These are phyloP conservation scores for Callocephalon fimbriatum DNA, from an alignment of 2,113 vertebrate species.

Conservation along the genomic window DNA sequence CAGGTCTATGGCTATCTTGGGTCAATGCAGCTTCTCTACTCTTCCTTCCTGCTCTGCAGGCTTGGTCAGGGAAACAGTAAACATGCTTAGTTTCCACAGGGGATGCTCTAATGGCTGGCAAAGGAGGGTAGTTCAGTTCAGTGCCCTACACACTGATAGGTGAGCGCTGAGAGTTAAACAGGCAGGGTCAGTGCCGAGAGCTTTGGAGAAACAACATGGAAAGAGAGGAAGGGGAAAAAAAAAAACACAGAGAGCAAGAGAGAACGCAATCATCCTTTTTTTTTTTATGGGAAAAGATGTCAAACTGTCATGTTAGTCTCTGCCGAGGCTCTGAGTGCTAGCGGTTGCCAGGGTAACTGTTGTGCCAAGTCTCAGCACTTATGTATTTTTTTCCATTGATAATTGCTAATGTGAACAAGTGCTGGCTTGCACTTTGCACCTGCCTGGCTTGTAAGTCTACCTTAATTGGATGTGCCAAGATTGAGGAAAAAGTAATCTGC, in stretches of 20 bases:
- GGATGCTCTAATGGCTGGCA: background rate
- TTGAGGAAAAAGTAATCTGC: conserved; percentile 80
- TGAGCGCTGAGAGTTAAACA: background rate
- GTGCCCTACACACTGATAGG: fast-evolving
- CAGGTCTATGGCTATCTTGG: background rate
- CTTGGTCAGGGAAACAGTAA: background rate
- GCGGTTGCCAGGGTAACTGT: conserved; percentile 74
- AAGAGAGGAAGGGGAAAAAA: background rate
- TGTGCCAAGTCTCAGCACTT: conserved; percentile 72
- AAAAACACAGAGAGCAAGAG: background rate
- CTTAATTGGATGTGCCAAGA: conserved; percentile 83
- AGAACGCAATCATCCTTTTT: conserved; percentile 51
- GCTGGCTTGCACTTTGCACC: conserved; percentile 80
- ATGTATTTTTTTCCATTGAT: conserved; percentile 76
- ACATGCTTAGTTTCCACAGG: background rate
- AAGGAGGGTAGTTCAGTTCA: background rate
- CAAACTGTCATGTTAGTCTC: conserved; percentile 74
- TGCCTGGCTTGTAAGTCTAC: conserved; percentile 76
- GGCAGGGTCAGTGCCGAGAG: background rate
- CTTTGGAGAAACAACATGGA: background rate
- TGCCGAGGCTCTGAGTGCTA: conserved; percentile 49
- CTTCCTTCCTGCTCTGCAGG: background rate
- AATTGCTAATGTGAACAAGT: conserved; percentile 81
- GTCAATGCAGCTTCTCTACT: background rate
- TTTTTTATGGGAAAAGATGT: conserved; percentile 52